Percentiles rank a stretch among this genome's conserved stretches.
Conservation (phyloP, 2,113 vertebrate species). For the Athene noctua region DNA sequence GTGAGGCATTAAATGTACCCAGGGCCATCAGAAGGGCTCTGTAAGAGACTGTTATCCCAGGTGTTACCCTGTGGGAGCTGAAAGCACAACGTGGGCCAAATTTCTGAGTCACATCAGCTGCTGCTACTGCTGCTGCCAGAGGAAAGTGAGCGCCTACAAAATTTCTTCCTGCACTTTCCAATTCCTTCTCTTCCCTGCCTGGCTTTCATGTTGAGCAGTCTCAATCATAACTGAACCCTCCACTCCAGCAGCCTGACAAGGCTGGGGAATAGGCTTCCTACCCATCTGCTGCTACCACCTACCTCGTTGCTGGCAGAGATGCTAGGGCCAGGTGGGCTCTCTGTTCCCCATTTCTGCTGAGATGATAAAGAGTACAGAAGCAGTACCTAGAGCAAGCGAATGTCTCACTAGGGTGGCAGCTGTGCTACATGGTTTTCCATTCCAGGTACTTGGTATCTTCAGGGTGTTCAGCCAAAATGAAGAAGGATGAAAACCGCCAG, state of each 20-base stretch:
- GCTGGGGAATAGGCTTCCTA: not conserved
- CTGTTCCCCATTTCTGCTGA: not conserved
- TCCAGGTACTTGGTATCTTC: not conserved
- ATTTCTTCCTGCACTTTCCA: not conserved
- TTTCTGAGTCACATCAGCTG: not conserved
- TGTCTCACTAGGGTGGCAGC: not conserved
- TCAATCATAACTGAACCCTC: not conserved
- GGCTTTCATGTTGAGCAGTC: not conserved
- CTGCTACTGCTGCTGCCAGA: not conserved
- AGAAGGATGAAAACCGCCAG: not conserved
- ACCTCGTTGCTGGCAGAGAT: not conserved
- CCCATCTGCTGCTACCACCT: constrained; percentile 4
- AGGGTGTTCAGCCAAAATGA: not conserved
- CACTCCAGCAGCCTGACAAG: not conserved
- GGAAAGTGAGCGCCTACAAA: not conserved
- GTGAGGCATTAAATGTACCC: not conserved
- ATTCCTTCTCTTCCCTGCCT: not conserved
- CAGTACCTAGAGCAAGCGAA: not conserved
- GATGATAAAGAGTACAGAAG: not conserved
- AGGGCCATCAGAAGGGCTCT: not conserved
- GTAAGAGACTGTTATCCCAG: not conserved
- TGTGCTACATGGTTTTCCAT: not conserved
- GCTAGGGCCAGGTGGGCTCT: not conserved
- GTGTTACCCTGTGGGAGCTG: not conserved
- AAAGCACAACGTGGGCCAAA: not conserved